Evolutionary conservation across 2,113 vertebrate genomes (phyloP).

Genomic region (Lagenorhynchus albirostris): DNA sequence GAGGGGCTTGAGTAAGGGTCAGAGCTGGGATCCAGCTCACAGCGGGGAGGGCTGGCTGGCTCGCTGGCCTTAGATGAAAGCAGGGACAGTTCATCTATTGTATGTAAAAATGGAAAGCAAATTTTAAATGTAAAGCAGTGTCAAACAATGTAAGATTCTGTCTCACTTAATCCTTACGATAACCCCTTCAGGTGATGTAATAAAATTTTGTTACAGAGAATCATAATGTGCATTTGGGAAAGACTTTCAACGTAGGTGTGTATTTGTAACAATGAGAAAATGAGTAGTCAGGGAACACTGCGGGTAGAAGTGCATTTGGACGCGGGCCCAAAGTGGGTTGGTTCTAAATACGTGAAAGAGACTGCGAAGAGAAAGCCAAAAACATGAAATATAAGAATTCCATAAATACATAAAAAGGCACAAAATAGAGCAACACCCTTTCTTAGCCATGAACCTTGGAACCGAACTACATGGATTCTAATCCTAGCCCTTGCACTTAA

Average conservation of each 20-base stretch:
- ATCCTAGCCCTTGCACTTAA: background rate
- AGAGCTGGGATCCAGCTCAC: background rate
- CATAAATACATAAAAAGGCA: background rate
- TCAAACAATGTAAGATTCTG: background rate
- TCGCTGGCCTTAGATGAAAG: background rate
- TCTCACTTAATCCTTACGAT: background rate
- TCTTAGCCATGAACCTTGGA: background rate
- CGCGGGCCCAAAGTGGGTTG: background rate
- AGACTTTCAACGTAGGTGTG: background rate
- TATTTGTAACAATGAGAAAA: slow-evolving; percentile 4
- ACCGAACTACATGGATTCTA: background rate
- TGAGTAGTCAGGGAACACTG: background rate
- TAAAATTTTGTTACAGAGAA: background rate
- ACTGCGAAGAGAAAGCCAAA: background rate
- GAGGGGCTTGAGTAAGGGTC: background rate
- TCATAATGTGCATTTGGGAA: background rate
- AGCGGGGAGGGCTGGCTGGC: background rate
- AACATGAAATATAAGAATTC: background rate
- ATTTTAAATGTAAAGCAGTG: background rate
- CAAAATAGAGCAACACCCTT: background rate
- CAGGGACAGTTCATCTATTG: background rate
- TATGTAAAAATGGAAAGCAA: background rate
- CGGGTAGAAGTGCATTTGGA: background rate
- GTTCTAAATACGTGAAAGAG: background rate
- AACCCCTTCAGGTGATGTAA: background rate